Conservation (phyloP, 37 sponge, comb jelly and placozoan species). For the Halichondria panicea region DNA sequence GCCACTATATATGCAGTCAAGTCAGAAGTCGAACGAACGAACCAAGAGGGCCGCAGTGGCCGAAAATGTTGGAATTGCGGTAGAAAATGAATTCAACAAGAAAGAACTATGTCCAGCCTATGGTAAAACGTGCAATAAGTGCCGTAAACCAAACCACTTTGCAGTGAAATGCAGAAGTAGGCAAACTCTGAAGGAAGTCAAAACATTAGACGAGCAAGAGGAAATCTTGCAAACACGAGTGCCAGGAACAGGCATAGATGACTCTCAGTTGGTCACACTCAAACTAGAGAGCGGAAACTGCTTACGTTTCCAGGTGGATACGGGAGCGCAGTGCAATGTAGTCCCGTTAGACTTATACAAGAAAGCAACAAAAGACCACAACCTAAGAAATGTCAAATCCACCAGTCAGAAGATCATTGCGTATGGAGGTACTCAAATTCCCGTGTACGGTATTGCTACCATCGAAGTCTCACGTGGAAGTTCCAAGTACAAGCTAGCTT, state of each 20-base stretch:
- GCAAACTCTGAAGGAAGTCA: background rate
- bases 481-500: conserved; percentile 3
- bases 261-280: conserved; percentile 47
- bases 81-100: conserved; percentile 14
- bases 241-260: background rate
- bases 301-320: conserved; percentile 44
- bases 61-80: conserved; percentile 45
- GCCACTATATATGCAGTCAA: too few relatives aligned
- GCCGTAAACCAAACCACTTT: conserved; percentile 62
- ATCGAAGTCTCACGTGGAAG: conserved; percentile 12
- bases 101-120: conserved; percentile 57
- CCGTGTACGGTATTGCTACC: conserved; percentile 14
- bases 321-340: conserved; percentile 52
- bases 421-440: conserved; percentile 34
- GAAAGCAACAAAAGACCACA: conserved; percentile 18
- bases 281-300: conserved; percentile 28
- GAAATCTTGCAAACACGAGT: conserved; percentile 3
- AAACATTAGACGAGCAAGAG: conserved; percentile 5
- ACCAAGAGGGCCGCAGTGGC: background rate
- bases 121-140: conserved; percentile 56
- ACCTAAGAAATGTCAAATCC: conserved; percentile 4
- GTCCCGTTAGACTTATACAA: conserved; percentile 30
- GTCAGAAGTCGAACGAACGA: background rate
- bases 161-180: conserved; percentile 17
- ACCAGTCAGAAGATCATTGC: conserved; percentile 10